Evolutionary conservation across 2,888 invertebrate genomes (phyloP), one percentile per base, ranked within the genome.

Genomic region (Sphecodes monilicornis): DNA sequence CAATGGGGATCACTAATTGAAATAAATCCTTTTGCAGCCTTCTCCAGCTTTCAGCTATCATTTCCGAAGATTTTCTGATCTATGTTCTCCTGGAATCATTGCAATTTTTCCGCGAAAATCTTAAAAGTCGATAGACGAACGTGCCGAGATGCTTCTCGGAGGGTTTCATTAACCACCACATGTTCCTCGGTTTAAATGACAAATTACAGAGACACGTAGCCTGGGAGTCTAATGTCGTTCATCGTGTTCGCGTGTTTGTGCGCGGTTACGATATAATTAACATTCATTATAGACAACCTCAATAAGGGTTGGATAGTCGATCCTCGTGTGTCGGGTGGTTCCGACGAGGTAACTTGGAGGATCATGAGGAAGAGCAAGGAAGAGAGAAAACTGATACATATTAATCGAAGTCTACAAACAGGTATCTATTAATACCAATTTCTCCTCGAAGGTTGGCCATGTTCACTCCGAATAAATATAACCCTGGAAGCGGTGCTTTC

Each of bases 381-480:
- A 22, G n/a, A 22, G n/a, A 5, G 64, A 32, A 18, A 32, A 39
- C 29, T 57, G 83, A 79, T 80, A 83, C 81, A 79, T 80, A 83
- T 81, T 89, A 87, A 89, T 89, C 88, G 73, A 83, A 76, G 78
- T 70, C 77, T 36, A 64, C 68, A 69, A 70, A 70, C 75, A 71
- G 57, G 69, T 57, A 60, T 71, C 80, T 86, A 74, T 71, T 87
- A 85, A 80, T 84, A 88, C 18, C 60, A 50, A 78, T 76, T 81
- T 78, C 83, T 69, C 81, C 74, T 39, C 74, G 73, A 85, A 84
- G 84, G 70, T 69, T 73, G 71, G 36, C 41, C 64, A 64, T 64
- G 43, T 70, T 46, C 64, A 50, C 76, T 57, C n/a, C 75, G 79
- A 89, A 88, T 85, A 87, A 87, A 89, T 87, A 87, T 83, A 89